Conservation (phyloP, 2,113 vertebrate genomes). For the Tylochromis polylepis region DNA sequence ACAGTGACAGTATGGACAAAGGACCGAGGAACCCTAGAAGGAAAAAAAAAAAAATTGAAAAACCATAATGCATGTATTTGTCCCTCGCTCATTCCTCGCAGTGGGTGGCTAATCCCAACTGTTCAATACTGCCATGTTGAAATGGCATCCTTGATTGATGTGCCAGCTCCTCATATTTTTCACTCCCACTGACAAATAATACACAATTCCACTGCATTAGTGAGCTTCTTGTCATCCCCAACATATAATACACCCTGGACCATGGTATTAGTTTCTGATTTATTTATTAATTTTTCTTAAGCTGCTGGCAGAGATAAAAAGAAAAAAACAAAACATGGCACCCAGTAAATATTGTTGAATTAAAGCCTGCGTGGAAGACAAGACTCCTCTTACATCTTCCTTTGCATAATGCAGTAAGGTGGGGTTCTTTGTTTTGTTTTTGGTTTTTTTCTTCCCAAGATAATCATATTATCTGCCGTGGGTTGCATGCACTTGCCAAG, state of each 20-base stretch:
- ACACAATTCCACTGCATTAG: slow-evolving; percentile 59
- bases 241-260: slow-evolving; percentile 47
- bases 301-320: slow-evolving; percentile 42
- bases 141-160: slow-evolving; percentile 64
- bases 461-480: slow-evolving; percentile 72
- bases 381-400: slow-evolving; percentile 55
- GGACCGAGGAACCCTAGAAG: slow-evolving; percentile 18
- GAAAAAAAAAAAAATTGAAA: neutral
- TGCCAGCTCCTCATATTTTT: slow-evolving; percentile 32
- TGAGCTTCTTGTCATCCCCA: slow-evolving; percentile 41
- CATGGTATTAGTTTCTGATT: slow-evolving; percentile 50
- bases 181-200: slow-evolving; percentile 59
- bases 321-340: slow-evolving; percentile 28
- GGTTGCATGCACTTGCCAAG: slow-evolving; percentile 51
- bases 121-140: slow-evolving; percentile 49
- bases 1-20: slow-evolving; percentile 36
- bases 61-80: slow-evolving; percentile 26
- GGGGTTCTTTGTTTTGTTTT: slow-evolving; percentile 31
- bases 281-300: slow-evolving; percentile 67
- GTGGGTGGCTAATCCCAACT: slow-evolving; percentile 65
- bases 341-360: slow-evolving; percentile 57
- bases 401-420: slow-evolving; percentile 50
- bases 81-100: slow-evolving; percentile 52
- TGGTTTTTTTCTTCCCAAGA: slow-evolving; percentile 14
- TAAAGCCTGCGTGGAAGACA: slow-evolving; percentile 31